Evolutionary conservation across 2,888 invertebrate genomes (phyloP).

Genomic region (Conops quadrifasciatus): DNA sequence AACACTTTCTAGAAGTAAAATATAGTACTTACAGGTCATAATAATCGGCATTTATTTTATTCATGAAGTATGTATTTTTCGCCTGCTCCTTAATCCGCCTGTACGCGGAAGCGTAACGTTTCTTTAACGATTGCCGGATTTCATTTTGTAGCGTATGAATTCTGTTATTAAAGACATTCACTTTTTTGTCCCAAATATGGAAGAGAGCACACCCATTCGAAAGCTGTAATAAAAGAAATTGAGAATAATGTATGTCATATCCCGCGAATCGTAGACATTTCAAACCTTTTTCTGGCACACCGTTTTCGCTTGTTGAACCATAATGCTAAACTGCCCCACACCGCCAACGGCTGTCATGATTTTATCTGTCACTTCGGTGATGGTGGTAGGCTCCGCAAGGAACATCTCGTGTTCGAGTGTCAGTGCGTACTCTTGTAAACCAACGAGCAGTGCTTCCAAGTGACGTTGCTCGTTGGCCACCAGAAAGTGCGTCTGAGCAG

Average conservation of each 20-base stretch:
- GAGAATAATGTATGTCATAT: background rate
- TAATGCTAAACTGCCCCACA: slow-evolving; percentile 41
- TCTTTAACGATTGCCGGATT: slow-evolving; percentile 6
- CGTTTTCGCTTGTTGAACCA: slow-evolving; percentile 35
- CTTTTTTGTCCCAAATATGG: slow-evolving; percentile 1
- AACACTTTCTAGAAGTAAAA: too few relatives aligned
- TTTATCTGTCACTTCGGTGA: slow-evolving; percentile 17
- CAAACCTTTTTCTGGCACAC: slow-evolving; percentile 7
- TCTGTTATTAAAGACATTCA: background rate
- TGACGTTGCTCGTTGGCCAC: slow-evolving; percentile 46
- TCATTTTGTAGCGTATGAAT: background rate
- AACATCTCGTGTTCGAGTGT: slow-evolving; percentile 50
- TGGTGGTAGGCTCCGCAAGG: background rate
- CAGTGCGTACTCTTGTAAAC: slow-evolving; percentile 50
- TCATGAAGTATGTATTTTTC: slow-evolving; percentile 32
- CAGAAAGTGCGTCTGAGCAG: slow-evolving; percentile 48
- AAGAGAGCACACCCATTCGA: background rate
- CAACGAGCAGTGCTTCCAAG: slow-evolving; percentile 47
- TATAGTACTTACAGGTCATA: slow-evolving; percentile 47
- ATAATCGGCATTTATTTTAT: slow-evolving; percentile 40
- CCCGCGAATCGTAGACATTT: background rate
- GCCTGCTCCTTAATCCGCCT: slow-evolving; percentile 42
- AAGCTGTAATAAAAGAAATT: background rate
- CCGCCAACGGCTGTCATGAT: slow-evolving; percentile 38
- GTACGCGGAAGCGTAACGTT: slow-evolving; percentile 42